phyloP scores from a whole-genome alignment of 2,888 invertebrate genomes.

The Tuta absoluta region DNA sequence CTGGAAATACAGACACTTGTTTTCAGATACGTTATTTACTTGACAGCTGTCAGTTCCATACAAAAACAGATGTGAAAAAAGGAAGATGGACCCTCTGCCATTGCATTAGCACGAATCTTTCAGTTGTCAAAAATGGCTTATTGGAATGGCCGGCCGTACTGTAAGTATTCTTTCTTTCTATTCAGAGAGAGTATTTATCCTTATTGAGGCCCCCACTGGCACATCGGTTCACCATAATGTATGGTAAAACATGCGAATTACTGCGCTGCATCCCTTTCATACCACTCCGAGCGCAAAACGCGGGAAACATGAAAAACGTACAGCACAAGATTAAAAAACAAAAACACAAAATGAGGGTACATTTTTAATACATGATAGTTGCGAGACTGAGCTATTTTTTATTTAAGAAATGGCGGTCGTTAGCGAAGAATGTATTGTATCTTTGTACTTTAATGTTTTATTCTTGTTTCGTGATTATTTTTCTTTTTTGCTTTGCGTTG shows the following conservation, averaged over 20 bases:
- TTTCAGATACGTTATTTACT: too few species aligned
- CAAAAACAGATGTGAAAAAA: too few species aligned
- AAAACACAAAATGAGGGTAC: conserved; percentile 4
- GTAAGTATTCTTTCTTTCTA: too few species aligned
- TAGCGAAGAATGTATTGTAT: neutral
- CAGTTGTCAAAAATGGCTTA: too few species aligned
- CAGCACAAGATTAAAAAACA: conserved; percentile 18
- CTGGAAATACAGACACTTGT: too few species aligned
- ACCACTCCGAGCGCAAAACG: conserved; percentile 15
- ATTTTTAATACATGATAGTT: conserved; percentile 22
- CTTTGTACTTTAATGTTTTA: neutral
- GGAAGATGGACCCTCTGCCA: too few species aligned
- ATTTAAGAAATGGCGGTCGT: neutral
- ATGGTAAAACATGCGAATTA: conserved; percentile 31
- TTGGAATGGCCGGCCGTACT: too few species aligned
- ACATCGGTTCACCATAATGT: conserved; percentile 21
- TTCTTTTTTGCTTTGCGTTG: neutral
- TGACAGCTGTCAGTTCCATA: too few species aligned
- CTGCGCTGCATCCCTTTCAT: conserved; percentile 22
- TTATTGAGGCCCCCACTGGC: too few species aligned
- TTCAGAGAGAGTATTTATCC: too few species aligned
- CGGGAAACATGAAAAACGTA: conserved; percentile 13
- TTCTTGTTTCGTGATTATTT: conserved; percentile 2
- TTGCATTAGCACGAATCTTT: too few species aligned
- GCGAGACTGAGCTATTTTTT: conserved; percentile 8